phyloP scores from a whole-genome alignment of 2,113 vertebrate genomes.

The Bos indicus region DNA sequence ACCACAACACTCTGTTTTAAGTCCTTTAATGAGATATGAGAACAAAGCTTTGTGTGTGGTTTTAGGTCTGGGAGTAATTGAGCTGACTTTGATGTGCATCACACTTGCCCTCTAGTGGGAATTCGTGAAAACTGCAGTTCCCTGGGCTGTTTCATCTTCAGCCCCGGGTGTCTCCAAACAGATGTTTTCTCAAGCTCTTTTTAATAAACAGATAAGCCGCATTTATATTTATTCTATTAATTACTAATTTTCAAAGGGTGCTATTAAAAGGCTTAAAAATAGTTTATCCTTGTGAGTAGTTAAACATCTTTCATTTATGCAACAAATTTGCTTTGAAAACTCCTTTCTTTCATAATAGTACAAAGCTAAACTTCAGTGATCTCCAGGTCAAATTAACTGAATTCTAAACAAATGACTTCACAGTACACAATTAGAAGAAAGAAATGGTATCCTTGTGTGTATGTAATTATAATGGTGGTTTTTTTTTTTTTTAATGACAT shows the following conservation, averaged over 20 bases:
- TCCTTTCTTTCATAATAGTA: conserved; percentile 7
- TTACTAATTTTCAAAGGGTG: background rate
- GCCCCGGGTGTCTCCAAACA: background rate
- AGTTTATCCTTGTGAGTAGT: conserved; percentile 14
- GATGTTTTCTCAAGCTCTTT: background rate
- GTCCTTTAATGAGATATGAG: background rate
- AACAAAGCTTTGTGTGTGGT: background rate
- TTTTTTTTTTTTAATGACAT: background rate
- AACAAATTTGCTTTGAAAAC: conserved; percentile 32
- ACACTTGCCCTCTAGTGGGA: conserved; percentile 73
- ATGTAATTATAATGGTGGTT: background rate
- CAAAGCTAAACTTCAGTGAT: conserved; percentile 24
- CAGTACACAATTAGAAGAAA: background rate
- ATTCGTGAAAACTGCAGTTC: conserved; percentile 20
- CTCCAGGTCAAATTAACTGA: background rate
- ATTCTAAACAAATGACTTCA: conserved; percentile 42
- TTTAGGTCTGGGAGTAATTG: background rate
- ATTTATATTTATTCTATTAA: conserved; percentile 31
- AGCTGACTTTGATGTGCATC: conserved; percentile 13
- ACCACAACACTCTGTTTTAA: background rate
- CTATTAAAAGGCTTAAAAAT: conserved; percentile 17
- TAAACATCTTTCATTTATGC: conserved; percentile 34
- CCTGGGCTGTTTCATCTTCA: background rate
- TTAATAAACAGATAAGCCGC: conserved; percentile 16
- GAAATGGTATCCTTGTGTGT: background rate